Conservation (phyloP, 1,140 invertebrate genomes). For the Atopsyche davidsoni region DNA sequence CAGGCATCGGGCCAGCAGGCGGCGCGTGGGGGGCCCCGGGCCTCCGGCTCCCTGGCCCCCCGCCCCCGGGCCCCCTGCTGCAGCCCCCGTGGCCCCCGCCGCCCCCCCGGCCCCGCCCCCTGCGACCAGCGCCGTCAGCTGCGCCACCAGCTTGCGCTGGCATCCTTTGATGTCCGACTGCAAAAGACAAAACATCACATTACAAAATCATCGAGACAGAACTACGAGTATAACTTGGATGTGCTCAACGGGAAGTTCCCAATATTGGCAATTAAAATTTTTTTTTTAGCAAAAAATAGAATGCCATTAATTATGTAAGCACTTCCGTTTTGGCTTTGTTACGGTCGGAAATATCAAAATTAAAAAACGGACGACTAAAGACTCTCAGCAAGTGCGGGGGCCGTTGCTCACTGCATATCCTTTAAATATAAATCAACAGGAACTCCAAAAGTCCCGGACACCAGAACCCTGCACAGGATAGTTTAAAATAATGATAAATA, state of each 20-base stretch:
- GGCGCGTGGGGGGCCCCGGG: slow-evolving; percentile 87
- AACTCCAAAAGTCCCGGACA: too few species aligned
- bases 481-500: too few species aligned
- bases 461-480: too few species aligned
- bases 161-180: slow-evolving; percentile 94
- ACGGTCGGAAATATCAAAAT: too few species aligned
- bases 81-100: slow-evolving; percentile 83
- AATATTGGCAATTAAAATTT: too few species aligned
- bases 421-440: too few species aligned
- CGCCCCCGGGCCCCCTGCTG: slow-evolving; percentile 65
- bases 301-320: too few species aligned
- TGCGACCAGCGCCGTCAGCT: slow-evolving; percentile 83
- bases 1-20: slow-evolving; percentile 86
- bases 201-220: not conserved
- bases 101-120: slow-evolving; percentile 42
- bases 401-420: too few species aligned
- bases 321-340: too few species aligned
- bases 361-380: too few species aligned
- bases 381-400: too few species aligned
- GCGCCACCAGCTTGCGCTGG: slow-evolving; percentile 92
- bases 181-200: slow-evolving; percentile 38
- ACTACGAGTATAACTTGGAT: not conserved
- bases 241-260: not conserved
- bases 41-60: slow-evolving; percentile 35
- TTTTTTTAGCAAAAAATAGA: too few species aligned